These are phyloP conservation scores for Macrochelys suwanniensis DNA, from an alignment of 2,797 vertebrate species.

Conservation along the genomic window DNA sequence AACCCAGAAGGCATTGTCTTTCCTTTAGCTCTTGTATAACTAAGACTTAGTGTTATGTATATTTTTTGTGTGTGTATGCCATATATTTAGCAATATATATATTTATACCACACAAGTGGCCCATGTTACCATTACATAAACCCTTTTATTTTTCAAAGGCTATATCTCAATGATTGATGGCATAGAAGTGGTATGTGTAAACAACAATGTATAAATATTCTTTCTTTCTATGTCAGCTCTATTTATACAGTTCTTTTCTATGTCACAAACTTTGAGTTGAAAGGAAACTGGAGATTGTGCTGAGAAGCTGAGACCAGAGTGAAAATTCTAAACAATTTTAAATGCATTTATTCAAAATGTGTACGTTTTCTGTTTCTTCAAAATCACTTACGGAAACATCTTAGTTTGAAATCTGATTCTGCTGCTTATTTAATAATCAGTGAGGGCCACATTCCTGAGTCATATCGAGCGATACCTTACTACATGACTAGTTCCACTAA, in stretches of 20 bases:
- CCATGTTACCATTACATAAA: constrained; percentile 55
- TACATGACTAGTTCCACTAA: background rate
- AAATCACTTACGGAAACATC: background rate
- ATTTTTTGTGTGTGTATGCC: constrained; percentile 48
- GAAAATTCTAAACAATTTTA: background rate
- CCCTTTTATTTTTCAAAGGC: constrained; percentile 69
- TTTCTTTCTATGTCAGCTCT: constrained; percentile 31
- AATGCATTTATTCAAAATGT: accelerated
- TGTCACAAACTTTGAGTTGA: background rate
- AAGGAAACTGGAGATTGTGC: background rate
- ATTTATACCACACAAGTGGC: constrained; percentile 71
- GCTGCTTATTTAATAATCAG: background rate
- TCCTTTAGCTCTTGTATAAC: constrained; percentile 67
- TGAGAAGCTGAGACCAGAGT: background rate
- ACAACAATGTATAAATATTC: constrained; percentile 39
- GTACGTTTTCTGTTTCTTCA: background rate
- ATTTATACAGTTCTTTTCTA: constrained; percentile 19
- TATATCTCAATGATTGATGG: constrained; percentile 43
- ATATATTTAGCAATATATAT: constrained; percentile 64
- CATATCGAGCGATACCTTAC: background rate
- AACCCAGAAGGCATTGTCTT: constrained; percentile 80
- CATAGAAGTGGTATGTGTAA: constrained; percentile 31
- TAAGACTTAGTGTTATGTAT: constrained; percentile 65
- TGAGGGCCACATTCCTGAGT: background rate
- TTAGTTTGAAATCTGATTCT: accelerated